Conservation (phyloP, 2,797 vertebrate genomes). For the Hydrolagus colliei region DNA sequence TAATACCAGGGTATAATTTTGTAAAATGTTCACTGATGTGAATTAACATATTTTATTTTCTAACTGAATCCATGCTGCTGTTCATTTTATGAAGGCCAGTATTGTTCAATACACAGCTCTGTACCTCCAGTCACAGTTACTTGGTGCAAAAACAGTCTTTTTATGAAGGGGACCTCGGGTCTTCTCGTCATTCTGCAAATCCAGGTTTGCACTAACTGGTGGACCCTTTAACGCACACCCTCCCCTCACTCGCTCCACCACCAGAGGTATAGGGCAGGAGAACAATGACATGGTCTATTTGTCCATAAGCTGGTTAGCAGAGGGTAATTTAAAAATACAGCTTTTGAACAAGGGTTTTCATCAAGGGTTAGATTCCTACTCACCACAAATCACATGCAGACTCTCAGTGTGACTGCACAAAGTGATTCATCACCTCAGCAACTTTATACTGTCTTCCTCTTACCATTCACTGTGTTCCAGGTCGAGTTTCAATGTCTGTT, state of each 20-base stretch:
- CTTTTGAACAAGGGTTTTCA: not conserved
- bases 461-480: not conserved
- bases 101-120: conserved; percentile 15
- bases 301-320: no score
- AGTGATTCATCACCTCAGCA: not conserved
- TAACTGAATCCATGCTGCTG: conserved; percentile 29
- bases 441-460: not conserved
- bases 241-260: no score
- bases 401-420: not conserved
- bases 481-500: not conserved
- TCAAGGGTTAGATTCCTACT: not conserved
- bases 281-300: no score
- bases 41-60: conserved; percentile 27
- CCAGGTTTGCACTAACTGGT: not conserved
- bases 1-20: conserved; percentile 28
- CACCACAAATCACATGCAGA: not conserved
- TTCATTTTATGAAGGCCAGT: conserved; percentile 24
- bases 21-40: conserved; percentile 27
- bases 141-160: conserved; percentile 21
- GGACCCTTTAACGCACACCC: not conserved
- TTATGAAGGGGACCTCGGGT: not conserved
- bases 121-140: conserved; percentile 21
- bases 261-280: no score
- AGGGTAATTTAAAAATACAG: not conserved
- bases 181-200: not conserved